phyloP scores from a whole-genome alignment of 2,888 invertebrate genomes.

The Hedya salicella region DNA sequence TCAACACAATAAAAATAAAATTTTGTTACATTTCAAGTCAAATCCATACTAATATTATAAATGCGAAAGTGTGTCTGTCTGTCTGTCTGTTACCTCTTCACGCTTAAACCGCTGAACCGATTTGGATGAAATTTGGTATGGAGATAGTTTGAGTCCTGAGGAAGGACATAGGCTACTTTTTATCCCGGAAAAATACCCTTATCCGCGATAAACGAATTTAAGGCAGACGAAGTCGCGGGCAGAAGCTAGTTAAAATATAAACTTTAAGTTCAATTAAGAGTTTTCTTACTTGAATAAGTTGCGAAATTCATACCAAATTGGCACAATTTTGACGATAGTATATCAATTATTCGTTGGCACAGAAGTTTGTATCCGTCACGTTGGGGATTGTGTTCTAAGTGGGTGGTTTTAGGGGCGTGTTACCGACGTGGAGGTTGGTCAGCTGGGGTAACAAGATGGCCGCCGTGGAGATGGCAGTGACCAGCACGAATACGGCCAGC shows the following conservation, averaged over 20 bases:
- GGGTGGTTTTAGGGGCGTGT: constrained; percentile 78
- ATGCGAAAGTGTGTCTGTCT: too few species aligned
- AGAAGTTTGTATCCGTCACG: constrained; percentile 45
- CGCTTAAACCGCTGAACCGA: too few species aligned
- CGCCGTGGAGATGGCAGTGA: constrained; percentile 91
- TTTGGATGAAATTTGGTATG: too few species aligned
- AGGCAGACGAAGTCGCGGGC: too few species aligned
- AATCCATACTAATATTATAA: too few species aligned
- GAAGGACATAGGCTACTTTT: too few species aligned
- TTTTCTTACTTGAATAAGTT: constrained; percentile 11
- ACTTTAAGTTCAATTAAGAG: neutral
- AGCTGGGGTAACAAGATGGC: constrained; percentile 90
- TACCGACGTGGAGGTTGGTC: constrained; percentile 81
- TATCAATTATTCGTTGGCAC: constrained; percentile 55
- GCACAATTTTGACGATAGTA: constrained; percentile 25
- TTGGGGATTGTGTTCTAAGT: constrained; percentile 57
- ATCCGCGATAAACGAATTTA: too few species aligned
- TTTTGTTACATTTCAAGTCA: constrained; percentile 10
- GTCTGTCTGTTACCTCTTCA: too few species aligned
- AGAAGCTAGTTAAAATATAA: constrained; percentile 7
- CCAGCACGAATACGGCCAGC: constrained; percentile 90
- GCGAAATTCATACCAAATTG: constrained; percentile 31
- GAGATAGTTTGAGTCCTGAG: too few species aligned
- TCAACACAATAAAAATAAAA: neutral
- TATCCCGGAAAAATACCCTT: too few species aligned